Conservation (phyloP, 2,113 vertebrate species). For the Dipodomys stephensi region DNA sequence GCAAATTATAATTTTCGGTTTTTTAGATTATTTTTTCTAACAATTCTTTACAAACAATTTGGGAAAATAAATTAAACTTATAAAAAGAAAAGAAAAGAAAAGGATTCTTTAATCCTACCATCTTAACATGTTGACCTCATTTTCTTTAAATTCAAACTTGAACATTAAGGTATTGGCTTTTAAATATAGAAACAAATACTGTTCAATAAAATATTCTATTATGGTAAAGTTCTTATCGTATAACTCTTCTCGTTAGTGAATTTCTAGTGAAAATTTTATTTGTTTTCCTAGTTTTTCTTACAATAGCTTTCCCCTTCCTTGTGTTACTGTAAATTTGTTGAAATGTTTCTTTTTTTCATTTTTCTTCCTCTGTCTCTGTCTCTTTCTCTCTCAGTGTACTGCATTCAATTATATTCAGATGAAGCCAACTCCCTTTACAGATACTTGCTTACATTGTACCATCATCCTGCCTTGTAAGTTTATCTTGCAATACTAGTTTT, state of each 20-base stretch:
- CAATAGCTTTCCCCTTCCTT: not conserved
- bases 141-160: conserved; percentile 34
- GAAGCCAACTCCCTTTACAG: not conserved
- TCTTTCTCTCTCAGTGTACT: not conserved
- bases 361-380: not conserved
- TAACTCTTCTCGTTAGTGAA: not conserved
- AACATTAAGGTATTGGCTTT: not conserved
- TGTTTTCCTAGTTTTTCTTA: conserved; percentile 12
- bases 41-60: conserved; percentile 2
- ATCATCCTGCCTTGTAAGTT: not conserved
- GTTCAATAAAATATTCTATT: conserved; percentile 14
- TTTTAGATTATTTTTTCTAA: conserved; percentile 19
- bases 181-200: not conserved
- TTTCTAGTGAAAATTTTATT: not conserved
- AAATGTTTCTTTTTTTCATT: not conserved
- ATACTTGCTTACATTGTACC: not conserved
- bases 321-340: not conserved
- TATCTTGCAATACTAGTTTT: not conserved
- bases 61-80: conserved; percentile 4
- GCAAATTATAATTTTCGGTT: not conserved
- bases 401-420: not conserved
- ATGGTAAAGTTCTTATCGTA: conserved; percentile 19
- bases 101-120: not conserved
- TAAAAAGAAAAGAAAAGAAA: not conserved
- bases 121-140: not conserved